A percentile compares a stretch with the other conserved stretches of the same genome.
phyloP scores from a whole-genome alignment of 1,140 invertebrate genomes.

The Meteorus sp. region DNA sequence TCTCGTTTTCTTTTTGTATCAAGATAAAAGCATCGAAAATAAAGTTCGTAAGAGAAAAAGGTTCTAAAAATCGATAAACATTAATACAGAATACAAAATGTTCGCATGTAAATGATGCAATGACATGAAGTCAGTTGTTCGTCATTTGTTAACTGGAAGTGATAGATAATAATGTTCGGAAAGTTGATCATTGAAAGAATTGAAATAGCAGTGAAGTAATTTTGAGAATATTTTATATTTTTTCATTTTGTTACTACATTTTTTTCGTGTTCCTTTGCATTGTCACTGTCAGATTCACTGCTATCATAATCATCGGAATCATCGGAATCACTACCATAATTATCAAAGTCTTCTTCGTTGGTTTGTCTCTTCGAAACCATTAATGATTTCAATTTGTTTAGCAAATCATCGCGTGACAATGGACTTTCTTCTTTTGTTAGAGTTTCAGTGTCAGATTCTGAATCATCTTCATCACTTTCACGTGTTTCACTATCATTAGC shows the following conservation, averaged over 20 bases:
- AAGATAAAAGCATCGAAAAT: not conserved
- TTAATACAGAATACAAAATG: no score
- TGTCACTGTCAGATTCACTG: constrained; percentile 2
- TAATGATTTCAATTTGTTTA: constrained; percentile 52
- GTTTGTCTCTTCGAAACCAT: constrained; percentile 28
- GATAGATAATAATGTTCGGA: no score
- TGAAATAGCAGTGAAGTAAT: not conserved
- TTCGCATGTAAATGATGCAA: no score
- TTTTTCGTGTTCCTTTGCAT: constrained; percentile 18
- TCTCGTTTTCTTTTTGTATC: not conserved
- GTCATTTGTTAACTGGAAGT: no score
- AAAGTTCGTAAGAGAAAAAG: not conserved
- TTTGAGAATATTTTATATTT: not conserved
- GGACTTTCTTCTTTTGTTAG: constrained; percentile 11
- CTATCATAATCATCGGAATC: constrained; percentile 31
- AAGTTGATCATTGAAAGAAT: not conserved
- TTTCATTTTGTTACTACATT: no score
- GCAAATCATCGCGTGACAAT: constrained; percentile 42
- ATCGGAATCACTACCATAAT: constrained; percentile 35
- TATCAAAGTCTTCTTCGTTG: constrained; percentile 32
- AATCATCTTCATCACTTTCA: constrained; percentile 12
- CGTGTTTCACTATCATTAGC: constrained; percentile 9
- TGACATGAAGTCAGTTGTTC: no score
- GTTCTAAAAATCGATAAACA: no score
- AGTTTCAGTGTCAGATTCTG: constrained; percentile 20